phyloP scores from a whole-genome alignment of 2,113 vertebrate species.

The Leptobrachium leishanense region DNA sequence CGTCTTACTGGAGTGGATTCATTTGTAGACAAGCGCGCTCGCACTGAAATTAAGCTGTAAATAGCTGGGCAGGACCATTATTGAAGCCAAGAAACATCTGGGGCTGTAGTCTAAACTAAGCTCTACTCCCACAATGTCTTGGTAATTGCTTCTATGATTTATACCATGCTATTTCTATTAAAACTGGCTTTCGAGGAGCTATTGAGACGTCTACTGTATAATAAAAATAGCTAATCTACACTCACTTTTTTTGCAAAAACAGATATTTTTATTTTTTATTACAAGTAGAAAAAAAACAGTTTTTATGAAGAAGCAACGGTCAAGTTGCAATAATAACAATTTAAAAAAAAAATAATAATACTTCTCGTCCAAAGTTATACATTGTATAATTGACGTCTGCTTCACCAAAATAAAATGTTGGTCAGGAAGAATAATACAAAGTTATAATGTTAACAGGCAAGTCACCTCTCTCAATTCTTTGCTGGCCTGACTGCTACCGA shows the following conservation, averaged over 20 bases:
- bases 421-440: not conserved
- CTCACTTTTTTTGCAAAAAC: constrained; percentile 55
- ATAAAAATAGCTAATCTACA: constrained; percentile 58
- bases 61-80: constrained; percentile 72
- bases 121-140: constrained; percentile 62
- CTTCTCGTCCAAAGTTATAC: too few relatives aligned
- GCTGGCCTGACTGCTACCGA: not conserved
- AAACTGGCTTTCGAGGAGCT: constrained; percentile 68
- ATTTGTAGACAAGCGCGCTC: constrained; percentile 70
- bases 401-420: not conserved
- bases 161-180: constrained; percentile 67
- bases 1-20: constrained; percentile 64
- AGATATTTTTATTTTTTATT: constrained; percentile 46
- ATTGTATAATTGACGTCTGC: too few relatives aligned
- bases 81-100: constrained; percentile 71
- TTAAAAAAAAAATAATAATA: not conserved
- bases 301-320: constrained; percentile 15
- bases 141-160: constrained; percentile 74
- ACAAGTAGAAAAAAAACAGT: constrained; percentile 54
- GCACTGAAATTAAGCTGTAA: constrained; percentile 78
- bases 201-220: constrained; percentile 63
- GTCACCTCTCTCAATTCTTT: not conserved
- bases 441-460: not conserved
- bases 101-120: constrained; percentile 61
- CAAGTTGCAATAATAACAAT: not conserved